These are phyloP conservation scores for Nycticebus coucang DNA, from an alignment of 2,113 vertebrate genomes.

Conservation along the genomic window DNA sequence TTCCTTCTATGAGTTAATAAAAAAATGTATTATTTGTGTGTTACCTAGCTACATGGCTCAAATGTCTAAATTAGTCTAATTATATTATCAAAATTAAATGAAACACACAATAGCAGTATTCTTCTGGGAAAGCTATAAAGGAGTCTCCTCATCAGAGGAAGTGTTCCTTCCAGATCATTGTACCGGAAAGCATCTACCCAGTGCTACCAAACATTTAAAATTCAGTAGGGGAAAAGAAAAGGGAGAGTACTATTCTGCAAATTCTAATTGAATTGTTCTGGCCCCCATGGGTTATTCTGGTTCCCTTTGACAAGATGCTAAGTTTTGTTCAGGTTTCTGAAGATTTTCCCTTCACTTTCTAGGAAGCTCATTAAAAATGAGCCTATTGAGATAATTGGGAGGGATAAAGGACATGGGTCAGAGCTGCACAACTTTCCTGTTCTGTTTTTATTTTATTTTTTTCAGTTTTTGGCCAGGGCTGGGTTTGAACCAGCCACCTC, in stretches of 20 bases:
- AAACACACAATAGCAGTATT: constrained; percentile 12
- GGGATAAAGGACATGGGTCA: not conserved
- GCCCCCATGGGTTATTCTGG: not conserved
- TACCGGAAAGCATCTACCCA: not conserved
- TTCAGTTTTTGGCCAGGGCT: too few relatives aligned
- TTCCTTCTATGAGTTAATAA: constrained; percentile 47
- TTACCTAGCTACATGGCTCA: constrained; percentile 45
- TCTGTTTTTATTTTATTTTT: too few relatives aligned
- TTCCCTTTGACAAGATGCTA: constrained; percentile 1
- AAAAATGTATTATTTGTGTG: constrained; percentile 49
- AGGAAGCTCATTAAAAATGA: not conserved
- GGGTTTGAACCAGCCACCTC: too few relatives aligned
- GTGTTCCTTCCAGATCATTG: constrained; percentile 32
- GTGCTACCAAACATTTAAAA: not conserved
- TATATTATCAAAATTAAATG: constrained; percentile 46
- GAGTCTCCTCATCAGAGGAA: not conserved
- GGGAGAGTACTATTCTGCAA: not conserved
- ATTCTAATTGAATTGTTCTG: not conserved
- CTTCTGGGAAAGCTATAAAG: constrained; percentile 33
- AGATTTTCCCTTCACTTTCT: not conserved
- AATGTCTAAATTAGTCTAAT: constrained; percentile 38
- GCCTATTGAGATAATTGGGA: not conserved
- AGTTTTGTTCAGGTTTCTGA: constrained; percentile 11
- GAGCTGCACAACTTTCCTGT: not conserved
- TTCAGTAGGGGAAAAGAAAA: not conserved